Evolutionary conservation across 2,797 vertebrate species (phyloP), one percentile per base, ranked within the genome.

Genomic region (Sebastes iracundus): DNA sequence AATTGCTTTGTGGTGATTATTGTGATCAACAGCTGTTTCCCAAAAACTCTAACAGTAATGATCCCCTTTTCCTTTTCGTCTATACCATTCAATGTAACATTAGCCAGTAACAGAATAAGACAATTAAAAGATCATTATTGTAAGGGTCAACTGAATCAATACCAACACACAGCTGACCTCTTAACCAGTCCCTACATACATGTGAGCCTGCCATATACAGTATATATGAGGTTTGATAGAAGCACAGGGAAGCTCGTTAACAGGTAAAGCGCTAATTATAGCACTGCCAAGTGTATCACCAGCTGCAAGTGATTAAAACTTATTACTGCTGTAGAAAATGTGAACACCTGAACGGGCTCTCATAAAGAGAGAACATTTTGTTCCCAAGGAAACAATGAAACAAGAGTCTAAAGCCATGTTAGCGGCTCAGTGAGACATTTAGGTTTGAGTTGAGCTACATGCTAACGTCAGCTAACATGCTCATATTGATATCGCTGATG

Each of bases 131-230:
- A 58, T 71, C 12, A 66, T 60, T 64, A 64, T 33, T 63, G 6
- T 2, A 56, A 65, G 12, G 11, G 46, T 78, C 42, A 60, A 18
- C 22, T 38, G 10, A 69, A 72, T 82, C 64, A 63, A 65, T 75
- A 63, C 7, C 25, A 70, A 59, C 25, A 33, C 12, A 18, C 33
- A 72, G 49, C 5, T 71, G 30, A 83, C 65, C 32, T 73, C 49
- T 78, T 70, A 53, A 35, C 58, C 28, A 27, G n/a, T 16, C 5
- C 11, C 12, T 38, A 7, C 2, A 30, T 5, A 16, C n/a, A 27
- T 46, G 12, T 49, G 6, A 66, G 9, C 12, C 38, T 30, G 42
- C 6, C 42, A 46, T 63, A 16, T 9, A 42, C 14, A 42, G 38
- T 42, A 28, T 22, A 55, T 2, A 53, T 25, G 35, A 38, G 18